These are phyloP conservation scores for Pteropus rufus DNA, from an alignment of 2,797 vertebrate species.

Conservation along the genomic window DNA sequence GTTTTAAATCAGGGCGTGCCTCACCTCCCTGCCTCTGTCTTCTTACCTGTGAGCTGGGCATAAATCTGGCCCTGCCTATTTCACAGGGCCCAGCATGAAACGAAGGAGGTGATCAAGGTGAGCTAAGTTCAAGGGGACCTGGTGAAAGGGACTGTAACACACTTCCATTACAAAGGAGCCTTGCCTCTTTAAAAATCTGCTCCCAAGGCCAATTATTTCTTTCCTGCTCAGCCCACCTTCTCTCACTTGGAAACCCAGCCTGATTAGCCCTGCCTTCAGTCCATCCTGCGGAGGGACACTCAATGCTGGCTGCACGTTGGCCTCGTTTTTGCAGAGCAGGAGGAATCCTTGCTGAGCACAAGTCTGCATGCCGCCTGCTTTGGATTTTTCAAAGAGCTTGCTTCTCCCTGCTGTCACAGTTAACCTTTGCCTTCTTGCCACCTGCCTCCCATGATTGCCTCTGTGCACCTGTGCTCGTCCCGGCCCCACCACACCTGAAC, in stretches of 20 bases:
- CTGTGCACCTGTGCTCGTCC: not conserved
- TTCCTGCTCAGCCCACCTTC: constrained; percentile 13
- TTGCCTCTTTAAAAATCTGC: constrained; percentile 24
- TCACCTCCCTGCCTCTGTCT: not conserved
- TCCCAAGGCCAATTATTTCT: not conserved
- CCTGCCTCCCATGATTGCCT: not conserved
- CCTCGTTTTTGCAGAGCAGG: constrained; percentile 9
- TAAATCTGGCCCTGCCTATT: rapidly evolving
- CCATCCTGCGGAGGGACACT: not conserved
- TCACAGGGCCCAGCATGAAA: not conserved
- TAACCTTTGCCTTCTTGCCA: not conserved
- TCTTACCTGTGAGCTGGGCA: not conserved
- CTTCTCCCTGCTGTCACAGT: not conserved
- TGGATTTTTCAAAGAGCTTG: not conserved
- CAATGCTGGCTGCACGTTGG: not conserved
- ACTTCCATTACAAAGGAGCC: rapidly evolving
- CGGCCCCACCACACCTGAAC: rapidly evolving
- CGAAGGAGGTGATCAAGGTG: not conserved
- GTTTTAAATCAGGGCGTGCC: not conserved
- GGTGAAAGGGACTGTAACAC: rapidly evolving
- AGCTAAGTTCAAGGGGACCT: rapidly evolving
- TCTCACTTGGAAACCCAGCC: constrained; percentile 58
- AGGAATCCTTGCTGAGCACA: not conserved
- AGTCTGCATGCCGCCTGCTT: not conserved
- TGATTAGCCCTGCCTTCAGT: constrained; percentile 68